Percentiles rank a stretch among this genome's conserved stretches.
These are phyloP conservation scores for Aplocera efformata DNA, from an alignment of 2,888 invertebrate species.

Conservation along the genomic window DNA sequence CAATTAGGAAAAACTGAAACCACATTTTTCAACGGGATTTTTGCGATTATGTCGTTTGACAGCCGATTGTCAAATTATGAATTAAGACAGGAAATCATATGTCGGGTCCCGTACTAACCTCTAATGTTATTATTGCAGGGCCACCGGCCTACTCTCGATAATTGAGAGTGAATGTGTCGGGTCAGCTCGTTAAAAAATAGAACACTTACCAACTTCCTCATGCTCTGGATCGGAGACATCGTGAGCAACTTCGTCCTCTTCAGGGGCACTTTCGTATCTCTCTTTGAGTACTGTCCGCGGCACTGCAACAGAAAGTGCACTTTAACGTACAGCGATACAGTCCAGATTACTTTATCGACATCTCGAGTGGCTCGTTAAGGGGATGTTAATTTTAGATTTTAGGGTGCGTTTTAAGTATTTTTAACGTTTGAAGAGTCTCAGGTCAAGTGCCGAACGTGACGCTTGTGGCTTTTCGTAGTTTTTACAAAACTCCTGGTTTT, in stretches of 20 bases:
- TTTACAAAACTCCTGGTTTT: conserved; percentile 35
- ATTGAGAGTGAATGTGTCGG: too few relatives aligned
- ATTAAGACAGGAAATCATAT: too few relatives aligned
- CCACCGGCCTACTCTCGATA: too few relatives aligned
- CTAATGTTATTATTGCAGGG: too few relatives aligned
- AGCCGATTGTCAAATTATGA: too few relatives aligned
- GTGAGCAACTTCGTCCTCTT: conserved; percentile 86
- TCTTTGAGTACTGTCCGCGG: conserved; percentile 91
- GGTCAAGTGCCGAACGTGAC: conserved; percentile 44
- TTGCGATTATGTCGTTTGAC: too few relatives aligned
- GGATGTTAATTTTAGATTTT: conserved; percentile 67
- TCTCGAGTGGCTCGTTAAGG: conserved; percentile 45
- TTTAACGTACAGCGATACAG: conserved; percentile 36
- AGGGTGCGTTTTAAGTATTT: conserved; percentile 57
- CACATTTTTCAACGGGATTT: too few relatives aligned
- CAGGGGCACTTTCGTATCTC: conserved; percentile 88
- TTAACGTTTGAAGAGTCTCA: conserved; percentile 44
- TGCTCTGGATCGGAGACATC: conserved; percentile 71
- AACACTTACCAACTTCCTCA: conserved; percentile 77
- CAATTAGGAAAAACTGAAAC: too few relatives aligned
- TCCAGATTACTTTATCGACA: conserved; percentile 19
- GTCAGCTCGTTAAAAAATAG: too few relatives aligned
- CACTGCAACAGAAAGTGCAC: conserved; percentile 79
- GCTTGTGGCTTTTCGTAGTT: conserved; percentile 32
- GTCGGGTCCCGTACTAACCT: too few relatives aligned